A percentile compares a stretch with the other conserved stretches of the same genome.
Conservation (phyloP, 2,113 vertebrate genomes). For the Ivindomyrus marchei region DNA sequence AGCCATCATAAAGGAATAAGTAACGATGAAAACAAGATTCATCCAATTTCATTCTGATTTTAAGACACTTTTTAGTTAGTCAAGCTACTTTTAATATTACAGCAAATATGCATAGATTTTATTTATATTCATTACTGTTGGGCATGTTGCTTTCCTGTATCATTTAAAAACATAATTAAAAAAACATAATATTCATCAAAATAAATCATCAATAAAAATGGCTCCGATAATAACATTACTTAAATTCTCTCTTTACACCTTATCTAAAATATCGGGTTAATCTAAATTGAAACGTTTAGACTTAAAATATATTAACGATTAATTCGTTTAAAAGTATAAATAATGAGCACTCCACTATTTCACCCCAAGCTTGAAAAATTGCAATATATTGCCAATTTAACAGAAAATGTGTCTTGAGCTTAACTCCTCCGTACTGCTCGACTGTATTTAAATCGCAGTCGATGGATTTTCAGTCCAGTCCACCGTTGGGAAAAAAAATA, state of each 20-base stretch:
- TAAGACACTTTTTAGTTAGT: neutral
- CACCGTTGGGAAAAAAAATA: neutral
- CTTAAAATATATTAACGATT: neutral
- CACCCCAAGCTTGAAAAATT: neutral
- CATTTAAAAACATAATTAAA: neutral
- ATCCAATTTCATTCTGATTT: neutral
- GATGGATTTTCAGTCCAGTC: neutral
- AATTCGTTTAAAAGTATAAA: neutral
- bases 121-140: neutral
- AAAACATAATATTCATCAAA: neutral
- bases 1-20: neutral
- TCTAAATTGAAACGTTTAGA: neutral
- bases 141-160: neutral
- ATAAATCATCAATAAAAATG: neutral
- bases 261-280: neutral
- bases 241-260: neutral
- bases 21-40: neutral
- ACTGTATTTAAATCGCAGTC: neutral
- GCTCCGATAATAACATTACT: neutral
- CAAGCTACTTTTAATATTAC: neutral
- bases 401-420: neutral
- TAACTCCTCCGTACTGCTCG: neutral
- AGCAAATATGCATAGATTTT: neutral
- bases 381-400: neutral
- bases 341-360: neutral